A percentile compares a stretch with the other conserved stretches of the same genome.
Evolutionary conservation across 2,888 invertebrate species (phyloP).

Genomic region (Pandemis corylana): DNA sequence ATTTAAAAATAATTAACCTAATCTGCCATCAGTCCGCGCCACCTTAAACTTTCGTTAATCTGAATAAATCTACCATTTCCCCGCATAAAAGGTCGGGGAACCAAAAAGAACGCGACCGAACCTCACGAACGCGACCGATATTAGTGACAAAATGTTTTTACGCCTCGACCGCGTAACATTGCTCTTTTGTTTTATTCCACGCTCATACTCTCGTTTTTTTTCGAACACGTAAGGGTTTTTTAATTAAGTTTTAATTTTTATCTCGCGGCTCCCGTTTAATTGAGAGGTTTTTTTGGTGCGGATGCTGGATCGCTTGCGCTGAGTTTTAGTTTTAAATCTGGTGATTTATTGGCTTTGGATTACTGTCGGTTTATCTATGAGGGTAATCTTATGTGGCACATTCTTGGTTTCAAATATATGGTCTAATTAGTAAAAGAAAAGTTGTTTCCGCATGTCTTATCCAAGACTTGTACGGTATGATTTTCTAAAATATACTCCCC

Average conservation of each 20-base stretch:
- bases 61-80: slow-evolving; percentile 41
- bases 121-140: slow-evolving; percentile 41
- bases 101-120: slow-evolving; percentile 30
- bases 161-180: slow-evolving; percentile 37
- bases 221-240: slow-evolving; percentile 28
- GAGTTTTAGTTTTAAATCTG: slow-evolving; percentile 35
- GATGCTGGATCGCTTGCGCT: slow-evolving; percentile 2
- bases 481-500: no score
- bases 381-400: slow-evolving; percentile 9
- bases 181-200: slow-evolving; percentile 25
- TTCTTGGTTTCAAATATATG: background rate
- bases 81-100: slow-evolving; percentile 19
- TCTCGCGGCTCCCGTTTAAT: slow-evolving; percentile 40
- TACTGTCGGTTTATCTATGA: slow-evolving; percentile 11
- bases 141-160: slow-evolving; percentile 43
- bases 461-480: no score
- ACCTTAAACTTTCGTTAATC: slow-evolving; percentile 36
- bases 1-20: slow-evolving; percentile 42
- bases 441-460: no score
- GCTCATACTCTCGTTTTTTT: slow-evolving; percentile 8
- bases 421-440: no score
- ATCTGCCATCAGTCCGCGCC: slow-evolving; percentile 36
- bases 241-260: slow-evolving; percentile 42
- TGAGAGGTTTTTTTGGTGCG: slow-evolving; percentile 2
- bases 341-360: slow-evolving; percentile 31